Conservation (phyloP, 2,888 invertebrate species). For the Cataglyphis livida region DNA sequence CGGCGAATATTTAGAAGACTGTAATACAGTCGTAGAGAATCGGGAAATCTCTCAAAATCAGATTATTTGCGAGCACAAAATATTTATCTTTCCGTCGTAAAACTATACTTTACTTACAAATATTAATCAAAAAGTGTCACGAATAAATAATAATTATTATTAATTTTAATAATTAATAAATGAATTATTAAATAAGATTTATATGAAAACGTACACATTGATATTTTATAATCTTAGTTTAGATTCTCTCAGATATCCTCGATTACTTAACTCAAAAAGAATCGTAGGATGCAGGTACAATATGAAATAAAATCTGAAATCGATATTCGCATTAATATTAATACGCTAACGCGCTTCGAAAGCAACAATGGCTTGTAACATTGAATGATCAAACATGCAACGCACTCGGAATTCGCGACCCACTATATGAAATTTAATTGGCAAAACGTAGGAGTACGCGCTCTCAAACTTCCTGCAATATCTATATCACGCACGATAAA, state of each 20-base stretch:
- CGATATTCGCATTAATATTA: conserved; percentile 19
- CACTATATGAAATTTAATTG: conserved; percentile 35
- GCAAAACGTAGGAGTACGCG: conserved; percentile 16
- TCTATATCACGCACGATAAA: conserved; percentile 25
- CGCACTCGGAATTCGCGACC: conserved; percentile 55
- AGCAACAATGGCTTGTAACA: conserved; percentile 11
- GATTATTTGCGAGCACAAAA: conserved; percentile 21
- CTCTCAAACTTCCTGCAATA: conserved; percentile 33
- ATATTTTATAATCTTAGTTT: neutral
- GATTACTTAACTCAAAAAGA: neutral
- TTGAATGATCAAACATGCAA: conserved; percentile 48
- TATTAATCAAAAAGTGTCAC: neutral
- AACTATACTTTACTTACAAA: neutral
- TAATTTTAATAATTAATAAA: neutral
- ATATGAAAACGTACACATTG: neutral
- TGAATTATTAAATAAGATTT: neutral
- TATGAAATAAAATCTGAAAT: conserved; percentile 4
- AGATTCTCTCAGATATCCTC: neutral
- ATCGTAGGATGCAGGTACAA: neutral
- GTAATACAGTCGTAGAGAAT: neutral
- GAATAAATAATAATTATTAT: neutral
- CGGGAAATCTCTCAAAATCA: neutral
- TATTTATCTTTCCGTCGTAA: neutral
- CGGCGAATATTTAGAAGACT: neutral
- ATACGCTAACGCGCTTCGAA: neutral